Evolutionary conservation across 2,888 invertebrate species (phyloP), one percentile per base, ranked within the genome.

Genomic region (Megaustenia siamemsis): DNA sequence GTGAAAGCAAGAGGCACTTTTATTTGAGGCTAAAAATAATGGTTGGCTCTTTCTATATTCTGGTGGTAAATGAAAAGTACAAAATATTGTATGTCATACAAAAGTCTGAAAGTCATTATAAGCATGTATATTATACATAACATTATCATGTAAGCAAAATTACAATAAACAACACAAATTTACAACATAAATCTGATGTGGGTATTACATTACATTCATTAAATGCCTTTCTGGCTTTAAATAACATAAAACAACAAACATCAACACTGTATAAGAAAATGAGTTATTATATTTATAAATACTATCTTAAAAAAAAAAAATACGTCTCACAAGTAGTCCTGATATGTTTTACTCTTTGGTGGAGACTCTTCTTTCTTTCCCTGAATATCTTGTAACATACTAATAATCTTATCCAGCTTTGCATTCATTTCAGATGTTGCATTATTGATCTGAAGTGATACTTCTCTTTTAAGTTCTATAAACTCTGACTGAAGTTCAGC

Each of bases 331-430:
- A 77, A 77, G 32, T 56, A 77, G 60, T 77, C 77, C n/a, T 77
- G 56, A n/a, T 60, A 60, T 24, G 77, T 77, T 18, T 77, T 60
- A 40, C 28, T 77, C n/a, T 77, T 77, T 77, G 77, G 77, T n/a
- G 77, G 60, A 21, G 77, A 77, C n/a, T 77, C 77, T 75, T 53
- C 81, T 60, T 81, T 81, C 35, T n/a, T 56, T 38, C 28, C 24
- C 21, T 81, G 82, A 43, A 63, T 35, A 18, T 73, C 75, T 3
- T 40, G 71, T 28, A 83, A 56, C n/a, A 71, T 12, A 40, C 68
- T 56, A 35, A 83, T 56, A 40, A 83, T 71, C 10, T 56, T 40
- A 71, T 83, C 83, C 28, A 83, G 28, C 49, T 83, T 83, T 60
- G 78, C 68, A 78, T 78, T 78, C 56, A 83, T 49, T 56, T 78